A percentile compares a stretch with the other conserved stretches of the same genome.
These are phyloP conservation scores for Drosophila setosimentum DNA, from an alignment of 2,888 invertebrate species.

Conservation along the genomic window DNA sequence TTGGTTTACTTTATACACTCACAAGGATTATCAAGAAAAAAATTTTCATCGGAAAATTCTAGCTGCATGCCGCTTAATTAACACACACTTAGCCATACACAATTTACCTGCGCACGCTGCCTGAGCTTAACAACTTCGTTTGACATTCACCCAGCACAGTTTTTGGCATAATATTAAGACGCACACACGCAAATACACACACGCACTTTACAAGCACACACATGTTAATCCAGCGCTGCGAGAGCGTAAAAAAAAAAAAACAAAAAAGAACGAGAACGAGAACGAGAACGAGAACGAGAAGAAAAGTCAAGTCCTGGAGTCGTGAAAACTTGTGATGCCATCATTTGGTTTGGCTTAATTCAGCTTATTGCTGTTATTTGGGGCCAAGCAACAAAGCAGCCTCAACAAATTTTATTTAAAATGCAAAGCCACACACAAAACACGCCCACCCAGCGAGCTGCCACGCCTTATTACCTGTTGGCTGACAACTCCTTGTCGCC, in stretches of 20 bases:
- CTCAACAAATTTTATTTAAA: conserved; percentile 69
- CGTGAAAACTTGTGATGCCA: conserved; percentile 68
- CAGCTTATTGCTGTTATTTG: conserved; percentile 75
- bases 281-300: conserved; percentile 2
- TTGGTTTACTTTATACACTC: conserved; percentile 11
- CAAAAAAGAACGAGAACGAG: too few relatives aligned
- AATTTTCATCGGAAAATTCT: conserved; percentile 6
- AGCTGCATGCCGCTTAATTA: conserved; percentile 60
- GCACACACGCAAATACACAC: conserved; percentile 16
- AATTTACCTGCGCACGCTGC: conserved; percentile 43
- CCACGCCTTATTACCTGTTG: conserved; percentile 66
- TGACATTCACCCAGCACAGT: background rate
- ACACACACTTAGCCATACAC: conserved; percentile 40
- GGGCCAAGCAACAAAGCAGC: conserved; percentile 55
- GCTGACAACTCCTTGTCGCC: conserved; percentile 55
- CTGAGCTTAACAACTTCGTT: conserved; percentile 34
- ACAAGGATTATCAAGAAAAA: conserved; percentile 6
- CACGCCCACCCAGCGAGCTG: conserved; percentile 18
- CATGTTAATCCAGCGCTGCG: conserved; percentile 28
- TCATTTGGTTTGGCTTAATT: conserved; percentile 68
- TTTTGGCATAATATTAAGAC: conserved; percentile 39
- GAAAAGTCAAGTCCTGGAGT: conserved; percentile 51
- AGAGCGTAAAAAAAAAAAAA: conserved; percentile 23
- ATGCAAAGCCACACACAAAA: conserved; percentile 57
- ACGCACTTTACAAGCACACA: conserved; percentile 7